Evolutionary conservation across 2,113 vertebrate genomes (phyloP).

Genomic region (Gambusia holbrooki): DNA sequence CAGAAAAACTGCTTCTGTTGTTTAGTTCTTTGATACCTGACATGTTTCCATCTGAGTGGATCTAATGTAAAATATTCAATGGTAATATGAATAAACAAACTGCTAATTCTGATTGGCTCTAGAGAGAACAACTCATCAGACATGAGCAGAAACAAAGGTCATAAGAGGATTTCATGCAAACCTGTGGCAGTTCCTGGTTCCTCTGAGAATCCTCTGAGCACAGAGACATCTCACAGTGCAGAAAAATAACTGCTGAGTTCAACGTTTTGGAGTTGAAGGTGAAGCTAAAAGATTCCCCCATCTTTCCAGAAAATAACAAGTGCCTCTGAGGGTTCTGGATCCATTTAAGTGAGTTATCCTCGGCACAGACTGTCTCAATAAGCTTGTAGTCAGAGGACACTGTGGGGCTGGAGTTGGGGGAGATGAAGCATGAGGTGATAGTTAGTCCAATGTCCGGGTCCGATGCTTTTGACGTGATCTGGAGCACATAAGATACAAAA

Average conservation of each 20-base stretch:
- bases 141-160: background rate
- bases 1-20: too few species aligned
- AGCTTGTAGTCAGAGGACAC: conserved; percentile 84
- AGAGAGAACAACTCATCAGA: background rate
- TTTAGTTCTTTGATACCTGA: background rate
- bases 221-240: conserved; percentile 91
- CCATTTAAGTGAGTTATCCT: conserved; percentile 85
- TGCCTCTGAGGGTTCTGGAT: conserved; percentile 79
- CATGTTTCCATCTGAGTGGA: background rate
- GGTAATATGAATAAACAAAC: background rate
- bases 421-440: conserved; percentile 91
- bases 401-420: conserved; percentile 82
- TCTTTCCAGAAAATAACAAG: conserved; percentile 66
- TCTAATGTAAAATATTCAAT: background rate
- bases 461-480: conserved; percentile 88
- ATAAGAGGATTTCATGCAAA: conserved; percentile 59
- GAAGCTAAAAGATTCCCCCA: conserved; percentile 90
- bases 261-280: conserved; percentile 84
- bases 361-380: conserved; percentile 94
- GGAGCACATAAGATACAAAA: conserved; percentile 32
- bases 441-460: conserved; percentile 89
- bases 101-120: background rate
- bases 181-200: conserved; percentile 81
- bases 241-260: conserved; percentile 86
- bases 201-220: conserved; percentile 81